Evolutionary conservation across 2,113 vertebrate species (phyloP), one percentile per base, ranked within the genome.

Genomic region (Raja brachyura): DNA sequence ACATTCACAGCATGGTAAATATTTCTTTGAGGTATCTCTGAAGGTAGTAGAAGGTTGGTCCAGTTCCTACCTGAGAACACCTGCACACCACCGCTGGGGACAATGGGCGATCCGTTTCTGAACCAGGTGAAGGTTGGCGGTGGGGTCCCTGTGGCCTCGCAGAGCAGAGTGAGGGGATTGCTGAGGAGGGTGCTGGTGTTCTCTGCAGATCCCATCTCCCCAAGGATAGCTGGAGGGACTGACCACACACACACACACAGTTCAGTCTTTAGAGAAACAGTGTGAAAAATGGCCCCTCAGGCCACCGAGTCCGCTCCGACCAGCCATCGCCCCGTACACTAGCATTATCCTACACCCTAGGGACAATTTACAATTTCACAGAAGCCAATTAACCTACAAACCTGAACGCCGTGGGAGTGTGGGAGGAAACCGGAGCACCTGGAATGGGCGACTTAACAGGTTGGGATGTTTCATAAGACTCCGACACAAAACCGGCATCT

Each of bases 41-140:
- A 86, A 59, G 39, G 39, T 48, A 31, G 63, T 8, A 63, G 39
- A 20, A 54, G 59, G 59, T 88, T 63, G 5, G 3, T 63, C 31
- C 59, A 63, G 2, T 4, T 16, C 59, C 63, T 88, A 88, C 83
- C 83, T 18, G 59, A 88, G 5, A 88, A 56, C 28, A 88, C 59
- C 18, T 88, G 59, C 28, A 88, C 11, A 0, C 14, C 31, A 14
- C 59, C 31, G 59, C n/a, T 88, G 83, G 83, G 39, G 59, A 56
- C 56, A 2, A 79, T 25, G 9, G 59, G 95, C 81, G 94, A 94
- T 11, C 94, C 95, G 0, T 94, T 90, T 93, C 93, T 93, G 93
- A 93, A 95, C 97, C 97, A 97, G 93, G 74, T 96, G 93, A 96
- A 56, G 0, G 3, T 1, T 0, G 97, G 97, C 2, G 95, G 93